phyloP scores from a whole-genome alignment of 1,140 invertebrate species.

The Cydia pomonella region DNA sequence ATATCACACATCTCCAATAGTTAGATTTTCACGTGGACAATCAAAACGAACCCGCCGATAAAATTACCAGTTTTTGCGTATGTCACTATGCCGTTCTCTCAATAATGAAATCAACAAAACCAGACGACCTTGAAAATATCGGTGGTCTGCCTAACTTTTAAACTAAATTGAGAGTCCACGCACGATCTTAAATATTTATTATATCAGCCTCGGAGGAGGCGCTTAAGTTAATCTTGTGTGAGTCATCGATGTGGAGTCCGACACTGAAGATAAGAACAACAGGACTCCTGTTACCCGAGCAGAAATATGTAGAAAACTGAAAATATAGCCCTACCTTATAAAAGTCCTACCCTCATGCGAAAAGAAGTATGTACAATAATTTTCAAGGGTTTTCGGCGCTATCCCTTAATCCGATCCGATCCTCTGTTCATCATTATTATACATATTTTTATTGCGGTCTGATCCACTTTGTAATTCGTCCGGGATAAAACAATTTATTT shows the following conservation, averaged over 20 bases:
- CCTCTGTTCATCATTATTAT: not conserved
- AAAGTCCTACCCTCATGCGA: no score
- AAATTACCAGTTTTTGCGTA: constrained; percentile 36
- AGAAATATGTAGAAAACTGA: not conserved
- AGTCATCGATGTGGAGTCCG: constrained; percentile 12
- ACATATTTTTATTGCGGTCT: not conserved
- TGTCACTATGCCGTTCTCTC: constrained; percentile 42
- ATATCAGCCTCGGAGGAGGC: not conserved
- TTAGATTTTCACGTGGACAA: not conserved
- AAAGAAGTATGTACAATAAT: not conserved
- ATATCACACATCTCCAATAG: not conserved
- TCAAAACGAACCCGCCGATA: not conserved
- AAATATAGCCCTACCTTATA: no score
- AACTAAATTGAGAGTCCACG: constrained; percentile 13
- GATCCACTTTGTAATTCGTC: not conserved
- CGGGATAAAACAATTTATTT: not conserved
- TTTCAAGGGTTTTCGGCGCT: not conserved
- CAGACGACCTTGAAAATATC: constrained; percentile 43
- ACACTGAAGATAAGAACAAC: not conserved
- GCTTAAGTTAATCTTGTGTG: constrained; percentile 17
- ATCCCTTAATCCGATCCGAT: not conserved
- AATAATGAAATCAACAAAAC: constrained; percentile 34
- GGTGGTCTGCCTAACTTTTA: constrained; percentile 37
- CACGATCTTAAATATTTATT: constrained; percentile 20
- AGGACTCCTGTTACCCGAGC: not conserved